Percentiles rank a stretch among this genome's conserved stretches.
Conservation (phyloP, 2,888 invertebrate genomes). For the Amiota minor region DNA sequence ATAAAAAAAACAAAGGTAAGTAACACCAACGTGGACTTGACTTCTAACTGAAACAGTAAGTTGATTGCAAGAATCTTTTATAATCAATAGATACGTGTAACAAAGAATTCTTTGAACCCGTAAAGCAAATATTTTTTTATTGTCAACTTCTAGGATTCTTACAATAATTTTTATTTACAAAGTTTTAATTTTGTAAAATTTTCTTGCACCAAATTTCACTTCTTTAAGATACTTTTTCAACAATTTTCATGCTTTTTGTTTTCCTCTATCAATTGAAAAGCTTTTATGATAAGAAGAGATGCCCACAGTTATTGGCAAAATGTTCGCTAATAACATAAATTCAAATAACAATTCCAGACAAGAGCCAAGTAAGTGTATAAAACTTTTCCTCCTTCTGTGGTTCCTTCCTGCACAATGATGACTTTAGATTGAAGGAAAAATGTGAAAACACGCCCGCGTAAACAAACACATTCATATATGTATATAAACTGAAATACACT, state of each 20-base stretch:
- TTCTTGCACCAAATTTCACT: not conserved
- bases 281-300: not conserved
- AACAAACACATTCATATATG: no score
- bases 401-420: no score
- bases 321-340: not conserved
- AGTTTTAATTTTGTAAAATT: conserved; percentile 19
- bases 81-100: no score
- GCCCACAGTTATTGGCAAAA: no score
- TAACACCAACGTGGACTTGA: not conserved
- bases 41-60: not conserved
- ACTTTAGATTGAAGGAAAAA: not conserved
- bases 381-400: no score
- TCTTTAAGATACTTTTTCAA: not conserved
- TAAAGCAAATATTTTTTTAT: conserved; percentile 8
- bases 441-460: not conserved
- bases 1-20: not conserved
- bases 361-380: no score
- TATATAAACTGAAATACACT: not conserved
- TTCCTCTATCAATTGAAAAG: not conserved
- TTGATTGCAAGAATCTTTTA: no score
- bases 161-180: not conserved
- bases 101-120: no score
- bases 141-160: not conserved
- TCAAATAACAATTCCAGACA: not conserved
- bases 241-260: not conserved